Percentiles rank a stretch among this genome's conserved stretches.
phyloP scores from a whole-genome alignment of 2,797 vertebrate genomes.

The Sebastes reedi region DNA sequence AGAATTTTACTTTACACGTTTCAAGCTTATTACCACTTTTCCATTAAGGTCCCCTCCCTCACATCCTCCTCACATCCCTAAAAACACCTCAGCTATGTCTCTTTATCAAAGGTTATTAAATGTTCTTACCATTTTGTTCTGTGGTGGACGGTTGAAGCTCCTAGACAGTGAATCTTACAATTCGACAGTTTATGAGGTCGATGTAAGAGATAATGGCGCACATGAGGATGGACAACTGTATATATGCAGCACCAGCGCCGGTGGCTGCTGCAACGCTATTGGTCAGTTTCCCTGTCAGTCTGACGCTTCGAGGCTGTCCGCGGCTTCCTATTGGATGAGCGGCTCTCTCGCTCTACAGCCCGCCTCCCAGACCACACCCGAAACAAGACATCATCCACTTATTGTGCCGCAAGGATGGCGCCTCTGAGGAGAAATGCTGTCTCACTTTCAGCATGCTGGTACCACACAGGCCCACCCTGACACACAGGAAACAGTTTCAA shows the following conservation, averaged over 20 bases:
- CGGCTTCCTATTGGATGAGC: constrained; percentile 64
- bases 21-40: neutral
- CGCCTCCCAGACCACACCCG: neutral
- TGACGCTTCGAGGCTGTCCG: neutral
- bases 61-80: neutral
- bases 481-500: neutral
- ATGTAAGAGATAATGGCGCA: constrained; percentile 79
- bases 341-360: neutral
- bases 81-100: neutral
- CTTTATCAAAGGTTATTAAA: neutral
- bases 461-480: neutral
- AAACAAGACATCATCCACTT: neutral
- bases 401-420: constrained; percentile 33
- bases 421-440: constrained; percentile 32
- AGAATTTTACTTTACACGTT: neutral
- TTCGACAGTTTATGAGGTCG: constrained; percentile 80
- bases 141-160: constrained; percentile 23
- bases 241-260: constrained; percentile 62
- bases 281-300: constrained; percentile 40
- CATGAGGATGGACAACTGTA: constrained; percentile 14
- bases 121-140: constrained; percentile 64
- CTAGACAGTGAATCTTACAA: constrained; percentile 69
- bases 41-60: too few relatives aligned
- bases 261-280: constrained; percentile 51
- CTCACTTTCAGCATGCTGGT: constrained; percentile 32